Conservation (phyloP, 2,113 vertebrate species). For the Periophthalmus modestus region DNA sequence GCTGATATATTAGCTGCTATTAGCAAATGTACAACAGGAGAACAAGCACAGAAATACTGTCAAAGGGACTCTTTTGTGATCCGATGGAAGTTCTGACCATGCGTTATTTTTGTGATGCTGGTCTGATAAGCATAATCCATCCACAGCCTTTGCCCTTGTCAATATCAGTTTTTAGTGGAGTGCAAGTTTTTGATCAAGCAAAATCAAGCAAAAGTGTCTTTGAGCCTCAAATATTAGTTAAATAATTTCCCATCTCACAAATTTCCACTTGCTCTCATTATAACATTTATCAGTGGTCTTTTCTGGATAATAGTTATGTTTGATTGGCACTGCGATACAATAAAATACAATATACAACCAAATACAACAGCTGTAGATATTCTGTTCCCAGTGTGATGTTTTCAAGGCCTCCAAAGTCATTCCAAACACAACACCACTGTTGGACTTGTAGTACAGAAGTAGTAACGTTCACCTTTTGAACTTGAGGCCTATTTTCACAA, state of each 20-base stretch:
- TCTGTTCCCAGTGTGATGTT: not conserved
- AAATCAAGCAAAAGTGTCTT: not conserved
- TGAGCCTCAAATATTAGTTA: too few species aligned
- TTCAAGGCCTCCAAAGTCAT: not conserved
- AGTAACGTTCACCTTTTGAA: not conserved
- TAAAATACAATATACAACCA: not conserved
- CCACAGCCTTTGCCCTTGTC: not conserved
- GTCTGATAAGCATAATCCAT: not conserved
- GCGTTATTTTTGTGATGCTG: not conserved
- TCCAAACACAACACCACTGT: not conserved
- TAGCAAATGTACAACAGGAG: conserved; percentile 39
- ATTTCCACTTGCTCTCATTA: too few species aligned
- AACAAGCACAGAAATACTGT: conserved; percentile 21
- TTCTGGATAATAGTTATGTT: too few species aligned
- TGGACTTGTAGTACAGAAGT: not conserved
- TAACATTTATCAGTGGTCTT: too few species aligned
- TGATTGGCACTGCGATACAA: not conserved
- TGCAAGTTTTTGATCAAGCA: not conserved
- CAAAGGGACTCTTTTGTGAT: not conserved
- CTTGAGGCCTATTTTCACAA: not conserved
- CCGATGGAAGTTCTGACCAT: not conserved
- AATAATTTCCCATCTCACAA: too few species aligned
- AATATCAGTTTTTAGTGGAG: not conserved
- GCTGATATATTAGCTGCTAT: conserved; percentile 59
- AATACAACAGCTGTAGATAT: not conserved